phyloP scores from a whole-genome alignment of 1,140 invertebrate genomes.

The Lethocerus indicus region DNA sequence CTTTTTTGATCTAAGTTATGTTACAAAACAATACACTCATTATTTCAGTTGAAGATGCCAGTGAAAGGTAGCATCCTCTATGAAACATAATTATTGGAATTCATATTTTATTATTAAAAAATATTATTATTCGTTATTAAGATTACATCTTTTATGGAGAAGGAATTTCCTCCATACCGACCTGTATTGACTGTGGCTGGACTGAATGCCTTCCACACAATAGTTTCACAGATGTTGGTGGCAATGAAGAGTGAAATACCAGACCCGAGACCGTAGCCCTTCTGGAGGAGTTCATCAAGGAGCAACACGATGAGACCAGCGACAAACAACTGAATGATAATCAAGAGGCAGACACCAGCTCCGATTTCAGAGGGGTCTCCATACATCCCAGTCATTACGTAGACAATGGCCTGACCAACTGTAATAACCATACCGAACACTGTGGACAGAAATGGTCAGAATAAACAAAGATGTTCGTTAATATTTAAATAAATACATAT shows the following conservation, averaged over 20 bases:
- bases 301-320: slow-evolving; percentile 96
- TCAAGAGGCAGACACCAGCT: slow-evolving; percentile 93
- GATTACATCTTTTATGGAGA: no score
- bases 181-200: slow-evolving; percentile 98
- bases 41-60: no score
- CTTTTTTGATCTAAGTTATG: no score
- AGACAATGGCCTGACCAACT: slow-evolving; percentile 98
- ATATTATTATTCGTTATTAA: no score
- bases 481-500: background rate
- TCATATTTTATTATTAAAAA: no score
- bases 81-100: no score
- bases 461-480: slow-evolving; percentile 17
- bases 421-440: slow-evolving; percentile 99
- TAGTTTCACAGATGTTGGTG: slow-evolving; percentile 99
- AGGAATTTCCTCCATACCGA: no score
- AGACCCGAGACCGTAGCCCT: slow-evolving; percentile 92
- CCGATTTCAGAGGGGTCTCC: slow-evolving; percentile 98
- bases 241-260: slow-evolving; percentile 99
- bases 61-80: no score
- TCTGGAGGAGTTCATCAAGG: slow-evolving; percentile 94
- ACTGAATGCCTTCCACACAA: slow-evolving; percentile 99
- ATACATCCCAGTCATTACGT: slow-evolving; percentile 99
- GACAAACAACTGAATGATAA: slow-evolving; percentile 97
- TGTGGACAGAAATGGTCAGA: no score
- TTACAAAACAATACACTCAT: no score